Base-by-base conservation (phyloP, 2,797 vertebrate genomes). In the Rhinichthys osculus region DNA sequence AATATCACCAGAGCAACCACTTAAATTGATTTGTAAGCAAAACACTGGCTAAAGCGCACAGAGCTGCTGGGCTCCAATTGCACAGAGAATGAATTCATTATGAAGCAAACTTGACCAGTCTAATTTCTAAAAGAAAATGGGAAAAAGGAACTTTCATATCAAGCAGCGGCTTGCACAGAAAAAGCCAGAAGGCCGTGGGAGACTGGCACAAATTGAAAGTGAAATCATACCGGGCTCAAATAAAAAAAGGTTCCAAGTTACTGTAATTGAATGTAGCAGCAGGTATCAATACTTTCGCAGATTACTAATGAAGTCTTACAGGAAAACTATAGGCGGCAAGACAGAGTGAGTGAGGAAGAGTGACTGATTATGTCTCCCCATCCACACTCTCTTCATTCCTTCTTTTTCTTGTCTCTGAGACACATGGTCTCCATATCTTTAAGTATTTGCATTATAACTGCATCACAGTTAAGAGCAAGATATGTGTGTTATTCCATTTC, bases 261-360 rank as follows among this genome's bases (percentile, higher is more conserved):
- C 44, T 47, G 44, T 47, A 91, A 91, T 91, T 91, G 89, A 90
- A 87, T 89, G 83, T 88, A 88, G 85, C 90, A 89, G 87, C 81
- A 71, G 90, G 85, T 89, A 87, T 89, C 87, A 90, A 70, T 84
- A 89, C 88, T 89, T 89, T 64, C 82, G 71, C 84, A 85, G 87
- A 89, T 89, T 91, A 89, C 77, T 89, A 89, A 88, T 89, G 88
- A 91, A 90, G 89, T 86, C 82, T 85, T 87, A 84, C 86, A 72
- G 72, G 52, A 83, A 83, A 81, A 69, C 47, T 85, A 27, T 27
- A 79, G 9, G 59, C 54, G 76, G 81, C 33, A 74, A 81, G 40
- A 80, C 84, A 35, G 67, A 88, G 70, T 74, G 40, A 64, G 64
- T 67, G 42, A 83, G 83, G 71, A 85, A 84, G 77, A 54, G 85